Conservation (phyloP, 1,140 invertebrate species). For the Procambarus clarkii region DNA sequence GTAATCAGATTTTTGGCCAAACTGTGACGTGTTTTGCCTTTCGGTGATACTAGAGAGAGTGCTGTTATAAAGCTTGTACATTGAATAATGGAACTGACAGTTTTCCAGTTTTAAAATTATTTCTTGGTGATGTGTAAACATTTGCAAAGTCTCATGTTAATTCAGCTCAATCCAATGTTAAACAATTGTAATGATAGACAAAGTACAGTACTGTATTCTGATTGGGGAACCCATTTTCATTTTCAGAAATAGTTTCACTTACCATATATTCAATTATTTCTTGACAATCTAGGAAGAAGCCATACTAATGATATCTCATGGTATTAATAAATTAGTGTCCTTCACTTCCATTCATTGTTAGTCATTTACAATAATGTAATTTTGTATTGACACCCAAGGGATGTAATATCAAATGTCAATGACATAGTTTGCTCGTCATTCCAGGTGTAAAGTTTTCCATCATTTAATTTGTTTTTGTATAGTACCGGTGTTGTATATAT, state of each 20-base stretch:
- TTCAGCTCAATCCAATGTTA: background rate
- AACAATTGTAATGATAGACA: background rate
- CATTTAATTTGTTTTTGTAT: no score
- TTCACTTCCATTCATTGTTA: conserved; percentile 30
- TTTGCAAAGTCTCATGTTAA: background rate
- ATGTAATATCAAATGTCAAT: background rate
- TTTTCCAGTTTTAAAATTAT: background rate
- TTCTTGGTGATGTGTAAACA: background rate
- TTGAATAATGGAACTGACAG: background rate
- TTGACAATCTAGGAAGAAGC: conserved; percentile 20
- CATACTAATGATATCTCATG: conserved; percentile 22
- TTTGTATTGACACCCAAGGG: background rate
- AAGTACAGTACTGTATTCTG: background rate
- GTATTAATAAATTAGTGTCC: conserved; percentile 17
- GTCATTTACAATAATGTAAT: conserved; percentile 2
- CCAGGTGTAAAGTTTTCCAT: conserved; percentile 7
- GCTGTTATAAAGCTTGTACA: background rate
- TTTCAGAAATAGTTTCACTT: background rate
- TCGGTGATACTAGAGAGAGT: background rate
- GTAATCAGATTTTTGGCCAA: background rate
- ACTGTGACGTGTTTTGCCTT: background rate
- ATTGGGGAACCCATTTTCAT: background rate
- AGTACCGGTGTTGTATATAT: background rate
- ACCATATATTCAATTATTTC: background rate
- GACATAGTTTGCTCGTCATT: conserved; percentile 17